phyloP scores from a whole-genome alignment of 2,888 invertebrate species.

The Druceiella hillmani region DNA sequence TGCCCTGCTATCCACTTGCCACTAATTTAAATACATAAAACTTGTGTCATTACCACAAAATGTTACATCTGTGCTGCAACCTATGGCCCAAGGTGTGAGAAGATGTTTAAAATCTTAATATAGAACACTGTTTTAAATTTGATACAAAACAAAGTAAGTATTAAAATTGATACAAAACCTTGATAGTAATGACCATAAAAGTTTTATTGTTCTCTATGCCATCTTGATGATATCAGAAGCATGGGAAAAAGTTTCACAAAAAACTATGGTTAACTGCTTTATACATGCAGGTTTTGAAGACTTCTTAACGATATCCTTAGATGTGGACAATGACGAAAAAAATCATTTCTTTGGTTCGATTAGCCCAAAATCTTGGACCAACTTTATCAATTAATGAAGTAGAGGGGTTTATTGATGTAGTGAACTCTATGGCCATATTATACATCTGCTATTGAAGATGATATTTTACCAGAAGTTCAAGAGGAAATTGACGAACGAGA shows the following conservation, averaged over 20 bases:
- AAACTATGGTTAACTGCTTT: constrained; percentile 16
- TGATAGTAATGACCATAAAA: constrained; percentile 8
- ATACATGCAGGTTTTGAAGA: constrained; percentile 11
- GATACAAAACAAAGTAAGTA: no score
- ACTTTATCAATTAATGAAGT: constrained; percentile 10
- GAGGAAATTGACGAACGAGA: constrained; percentile 7
- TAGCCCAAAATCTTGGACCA: constrained; percentile 15
- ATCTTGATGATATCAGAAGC: constrained; percentile 20
- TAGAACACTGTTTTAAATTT: no score
- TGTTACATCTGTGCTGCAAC: no score
- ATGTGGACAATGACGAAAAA: constrained; percentile 6
- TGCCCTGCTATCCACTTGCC: no score
- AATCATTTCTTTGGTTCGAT: constrained; percentile 12
- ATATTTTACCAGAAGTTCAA: constrained; percentile 9
- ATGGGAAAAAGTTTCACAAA: constrained; percentile 18
- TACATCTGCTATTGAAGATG: constrained; percentile 5
- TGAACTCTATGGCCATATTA: constrained; percentile 3
- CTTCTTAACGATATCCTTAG: not conserved
- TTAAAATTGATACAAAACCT: no score
- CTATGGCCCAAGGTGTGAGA: no score
- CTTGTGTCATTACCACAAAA: no score
- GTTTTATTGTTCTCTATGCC: constrained; percentile 19
- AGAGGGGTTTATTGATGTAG: constrained; percentile 6
- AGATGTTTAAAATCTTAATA: no score
- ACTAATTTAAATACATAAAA: no score